A percentile compares a stretch with the other conserved stretches of the same genome.
Evolutionary conservation across 2,888 invertebrate species (phyloP).

Genomic region (Gerris lacustris): DNA sequence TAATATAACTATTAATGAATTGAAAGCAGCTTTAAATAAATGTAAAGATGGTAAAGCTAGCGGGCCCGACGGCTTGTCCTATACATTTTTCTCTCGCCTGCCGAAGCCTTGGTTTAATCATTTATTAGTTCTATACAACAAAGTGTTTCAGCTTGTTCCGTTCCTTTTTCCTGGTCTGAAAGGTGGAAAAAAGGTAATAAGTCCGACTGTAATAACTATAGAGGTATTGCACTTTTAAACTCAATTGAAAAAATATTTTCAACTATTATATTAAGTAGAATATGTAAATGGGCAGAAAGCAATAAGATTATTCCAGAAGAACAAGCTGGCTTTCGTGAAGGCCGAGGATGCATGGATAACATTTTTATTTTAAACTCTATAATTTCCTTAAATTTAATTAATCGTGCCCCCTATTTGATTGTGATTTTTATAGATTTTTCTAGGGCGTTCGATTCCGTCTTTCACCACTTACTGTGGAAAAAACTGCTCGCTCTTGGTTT

Average conservation of each 20-base stretch:
- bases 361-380: slow-evolving; percentile 18
- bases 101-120: not conserved
- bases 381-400: slow-evolving; percentile 17
- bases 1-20: too few relatives aligned
- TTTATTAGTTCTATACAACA: not conserved
- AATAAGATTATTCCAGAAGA: slow-evolving; percentile 19
- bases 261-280: slow-evolving; percentile 16
- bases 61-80: not conserved
- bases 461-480: slow-evolving; percentile 18
- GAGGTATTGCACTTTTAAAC: slow-evolving; percentile 18
- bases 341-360: slow-evolving; percentile 20
- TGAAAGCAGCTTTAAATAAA: too few relatives aligned
- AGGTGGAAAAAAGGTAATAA: slow-evolving; percentile 20
- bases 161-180: not conserved
- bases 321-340: slow-evolving; percentile 23
- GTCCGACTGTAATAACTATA: slow-evolving; percentile 21
- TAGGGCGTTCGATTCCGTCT: slow-evolving; percentile 21
- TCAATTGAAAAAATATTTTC: slow-evolving; percentile 18
- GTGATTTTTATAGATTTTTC: slow-evolving; percentile 21
- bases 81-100: not conserved
- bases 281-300: slow-evolving; percentile 16
- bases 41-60: not conserved
- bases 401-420: slow-evolving; percentile 2
- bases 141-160: not conserved
- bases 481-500: slow-evolving; percentile 17